Evolutionary conservation across 2,888 invertebrate species (phyloP), one percentile per base, ranked within the genome.

Genomic region (Agonopterix heracliana): DNA sequence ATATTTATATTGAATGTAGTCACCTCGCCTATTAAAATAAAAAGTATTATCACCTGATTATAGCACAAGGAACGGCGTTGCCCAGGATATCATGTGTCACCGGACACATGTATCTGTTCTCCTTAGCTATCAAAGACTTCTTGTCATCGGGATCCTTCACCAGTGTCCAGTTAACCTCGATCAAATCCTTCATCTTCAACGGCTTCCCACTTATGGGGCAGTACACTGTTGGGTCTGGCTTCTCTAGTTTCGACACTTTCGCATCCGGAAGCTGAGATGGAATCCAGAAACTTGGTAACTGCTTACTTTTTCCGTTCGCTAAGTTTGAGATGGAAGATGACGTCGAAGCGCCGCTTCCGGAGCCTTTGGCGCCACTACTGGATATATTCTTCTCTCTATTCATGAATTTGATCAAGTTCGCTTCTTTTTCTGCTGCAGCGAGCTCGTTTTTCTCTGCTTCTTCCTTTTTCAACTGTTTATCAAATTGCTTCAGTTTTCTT

Each of bases 51-150:
- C 55, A 87, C 83, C 91, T 93, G 48, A 99, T 90, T 34, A 99
- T 95, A 53, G 96, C 98, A 84, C 96, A 97, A 0, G 98, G 97
- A 2, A 98, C 94, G 7, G 98, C 95, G 88, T 98, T 98, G 56
- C 96, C 95, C 36, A 99, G 88, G 53, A 98, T 93, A 80, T 99
- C 99, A 78, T 97, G 96, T 1, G 99, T 99, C 0, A 99, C 94
- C 1, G 99, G 96, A 77, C 99, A 99, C 94, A 98, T 98, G 74
- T 98, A 99, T 61, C 99, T 91, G 57, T 95, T 96, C 74, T 96
- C 93, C 78, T 96, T 97, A 0, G 94, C 92, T 59, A 98, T 96
- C 34, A 98, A 83, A 1, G 97, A 94, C 62, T 94, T 94, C 62
- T 95, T 96, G 59, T 94, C 94, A 71, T 95, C 94, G 0, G 96